A percentile compares a stretch with the other conserved stretches of the same genome.
These are phyloP conservation scores for Plodia interpunctella DNA, from an alignment of 1,140 invertebrate species.

Conservation along the genomic window DNA sequence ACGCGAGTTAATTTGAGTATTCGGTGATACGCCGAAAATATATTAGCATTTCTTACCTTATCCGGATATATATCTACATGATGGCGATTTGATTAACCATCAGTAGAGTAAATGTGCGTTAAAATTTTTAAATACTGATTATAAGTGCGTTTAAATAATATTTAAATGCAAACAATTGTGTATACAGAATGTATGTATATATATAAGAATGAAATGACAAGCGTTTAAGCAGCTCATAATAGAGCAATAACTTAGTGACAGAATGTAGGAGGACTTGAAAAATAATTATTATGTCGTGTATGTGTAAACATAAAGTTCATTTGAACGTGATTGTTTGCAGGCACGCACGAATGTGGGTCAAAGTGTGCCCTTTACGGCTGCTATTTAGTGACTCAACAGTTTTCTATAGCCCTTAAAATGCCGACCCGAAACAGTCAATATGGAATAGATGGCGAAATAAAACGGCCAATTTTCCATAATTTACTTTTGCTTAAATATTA, in stretches of 20 bases:
- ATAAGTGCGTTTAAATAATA: conserved; percentile 1
- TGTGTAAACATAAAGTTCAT: conserved; percentile 56
- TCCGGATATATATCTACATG: conserved; percentile 22
- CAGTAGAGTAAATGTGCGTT: conserved; percentile 14
- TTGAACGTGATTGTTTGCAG: conserved; percentile 47
- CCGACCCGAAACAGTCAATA: conserved; percentile 11
- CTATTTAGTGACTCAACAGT: conserved; percentile 36
- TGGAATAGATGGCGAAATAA: not conserved
- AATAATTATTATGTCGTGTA: conserved; percentile 59
- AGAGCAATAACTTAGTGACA: conserved; percentile 43
- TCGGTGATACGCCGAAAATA: conserved; percentile 31
- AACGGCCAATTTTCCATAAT: not conserved
- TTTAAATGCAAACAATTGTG: not conserved
- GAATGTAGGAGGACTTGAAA: conserved; percentile 42
- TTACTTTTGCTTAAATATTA: no score
- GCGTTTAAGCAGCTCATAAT: conserved; percentile 40
- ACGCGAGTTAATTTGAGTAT: conserved; percentile 38
- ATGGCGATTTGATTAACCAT: conserved; percentile 24
- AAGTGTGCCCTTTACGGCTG: conserved; percentile 34
- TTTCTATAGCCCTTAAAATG: conserved; percentile 25
- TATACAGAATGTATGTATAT: no score
- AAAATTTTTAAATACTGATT: conserved; percentile 7
- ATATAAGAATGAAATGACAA: conserved; percentile 18
- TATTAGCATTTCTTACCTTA: conserved; percentile 31
- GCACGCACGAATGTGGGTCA: conserved; percentile 48